Base-by-base conservation (phyloP, 2,113 vertebrate genomes). In the Megaceryle torquata region DNA sequence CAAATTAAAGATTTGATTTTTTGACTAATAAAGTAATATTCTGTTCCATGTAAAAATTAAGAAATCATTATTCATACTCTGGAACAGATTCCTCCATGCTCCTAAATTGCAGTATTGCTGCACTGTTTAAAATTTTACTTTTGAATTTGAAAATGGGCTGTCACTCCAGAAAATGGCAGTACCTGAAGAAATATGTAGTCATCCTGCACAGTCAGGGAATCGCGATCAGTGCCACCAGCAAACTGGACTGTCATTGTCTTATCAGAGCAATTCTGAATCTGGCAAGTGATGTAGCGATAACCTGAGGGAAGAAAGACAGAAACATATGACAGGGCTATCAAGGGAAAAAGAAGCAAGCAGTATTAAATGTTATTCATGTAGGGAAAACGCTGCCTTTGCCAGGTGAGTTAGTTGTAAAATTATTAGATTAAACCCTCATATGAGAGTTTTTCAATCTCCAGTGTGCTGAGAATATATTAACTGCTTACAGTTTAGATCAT, bases 101-200 rank as follows among this genome's bases (percentile, higher is more conserved):
- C 26, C 18, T 63, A 61, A 70, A 78, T 54, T 17, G n/a, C 26
- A 82, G 25, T 26, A 9, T 25, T 71, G 19, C 12, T 60, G 26
- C 25, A 56, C 17, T 74, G 15, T 25, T 84, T 35, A 68, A 76
- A 61, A 33, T 54, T 57, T 81, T 71, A 46, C 15, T 85, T 68
- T 83, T 46, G 1, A 61, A 44, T 82, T 44, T 20, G 4, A 67
- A 86, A 94, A 83, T 16, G 16, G 25, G 10, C 17, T 63, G 11
- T 54, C 15, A 61, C n/a, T 78, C 57, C 18, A 70, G 25, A 72
- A 89, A 70, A 53, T 9, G 9, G 39, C 50, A 81, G 82, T 98
- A 99, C 99, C 99, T 99, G 99, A 35, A 99, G 97, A 96, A 99
- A 99, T 95, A 99, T 93, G 97, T 99, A 99, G 92, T 99, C 98